A percentile compares a stretch with the other conserved stretches of the same genome.
phyloP scores from a whole-genome alignment of 2,113 vertebrate genomes.

The Solenodon paradoxus region DNA sequence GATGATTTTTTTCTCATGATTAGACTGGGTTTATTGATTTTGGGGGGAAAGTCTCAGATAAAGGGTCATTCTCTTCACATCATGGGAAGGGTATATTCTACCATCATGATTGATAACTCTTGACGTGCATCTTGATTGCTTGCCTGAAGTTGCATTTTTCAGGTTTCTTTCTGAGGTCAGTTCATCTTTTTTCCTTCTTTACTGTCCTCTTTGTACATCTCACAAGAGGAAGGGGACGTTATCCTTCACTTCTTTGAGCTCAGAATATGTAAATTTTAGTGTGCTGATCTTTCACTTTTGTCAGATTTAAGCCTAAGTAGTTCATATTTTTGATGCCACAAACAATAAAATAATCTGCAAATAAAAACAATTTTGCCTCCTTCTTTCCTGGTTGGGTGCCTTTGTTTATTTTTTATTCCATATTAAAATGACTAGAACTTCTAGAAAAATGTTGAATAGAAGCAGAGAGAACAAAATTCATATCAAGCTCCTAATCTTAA shows the following conservation, averaged over 20 bases:
- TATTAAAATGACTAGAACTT: background rate
- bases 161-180: background rate
- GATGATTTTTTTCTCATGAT: background rate
- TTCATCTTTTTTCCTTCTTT: background rate
- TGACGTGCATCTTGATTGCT: background rate
- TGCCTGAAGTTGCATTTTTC: background rate
- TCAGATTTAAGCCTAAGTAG: background rate
- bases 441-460: background rate
- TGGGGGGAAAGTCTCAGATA: background rate
- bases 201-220: no score
- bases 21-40: background rate
- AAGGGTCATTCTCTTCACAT: background rate
- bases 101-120: background rate
- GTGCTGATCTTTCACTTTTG: background rate
- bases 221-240: background rate
- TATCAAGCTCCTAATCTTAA: background rate
- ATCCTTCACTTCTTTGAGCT: background rate
- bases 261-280: background rate
- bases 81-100: background rate
- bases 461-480: background rate
- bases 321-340: background rate
- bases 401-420: background rate
- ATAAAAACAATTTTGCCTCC: background rate
- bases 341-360: background rate
- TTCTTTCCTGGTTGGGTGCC: background rate